Evolutionary conservation across 2,888 invertebrate genomes (phyloP).

Genomic region (Amphipyra tragopoginis): DNA sequence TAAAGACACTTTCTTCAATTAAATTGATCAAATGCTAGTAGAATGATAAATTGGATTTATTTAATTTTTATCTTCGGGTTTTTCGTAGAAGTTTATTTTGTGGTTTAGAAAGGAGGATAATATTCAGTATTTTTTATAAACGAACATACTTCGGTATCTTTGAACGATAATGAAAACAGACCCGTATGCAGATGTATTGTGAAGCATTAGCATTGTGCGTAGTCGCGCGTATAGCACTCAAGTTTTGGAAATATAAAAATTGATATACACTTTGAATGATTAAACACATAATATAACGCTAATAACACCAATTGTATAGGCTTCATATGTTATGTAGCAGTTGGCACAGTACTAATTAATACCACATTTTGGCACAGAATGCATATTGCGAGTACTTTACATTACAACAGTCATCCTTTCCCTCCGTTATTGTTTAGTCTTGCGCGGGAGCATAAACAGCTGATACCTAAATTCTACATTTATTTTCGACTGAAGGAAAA

Average conservation of each 20-base stretch:
- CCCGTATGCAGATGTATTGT: too few relatives aligned
- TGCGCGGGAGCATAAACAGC: slow-evolving; percentile 4
- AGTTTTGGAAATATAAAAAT: too few relatives aligned
- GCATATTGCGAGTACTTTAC: neutral
- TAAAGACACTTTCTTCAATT: slow-evolving; percentile 15
- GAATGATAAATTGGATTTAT: slow-evolving; percentile 10
- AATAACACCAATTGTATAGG: neutral
- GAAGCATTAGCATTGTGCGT: too few relatives aligned
- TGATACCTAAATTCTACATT: neutral
- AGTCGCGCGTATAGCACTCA: too few relatives aligned
- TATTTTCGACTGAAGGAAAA: too few relatives aligned
- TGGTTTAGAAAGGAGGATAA: neutral
- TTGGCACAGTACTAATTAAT: slow-evolving; percentile 7
- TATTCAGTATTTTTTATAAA: too few relatives aligned
- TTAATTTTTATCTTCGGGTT: too few relatives aligned
- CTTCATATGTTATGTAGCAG: slow-evolving; percentile 2
- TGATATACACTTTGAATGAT: too few relatives aligned
- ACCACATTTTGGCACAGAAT: slow-evolving; percentile 7
- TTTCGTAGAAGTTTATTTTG: too few relatives aligned
- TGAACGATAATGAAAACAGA: too few relatives aligned
- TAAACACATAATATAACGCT: neutral
- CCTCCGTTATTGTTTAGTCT: neutral
- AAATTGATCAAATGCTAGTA: slow-evolving; percentile 11
- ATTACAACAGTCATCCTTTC: neutral
- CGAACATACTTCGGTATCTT: too few relatives aligned